These are phyloP conservation scores for Drosophila miranda DNA, from an alignment of 1,140 invertebrate genomes.

Conservation along the genomic window DNA sequence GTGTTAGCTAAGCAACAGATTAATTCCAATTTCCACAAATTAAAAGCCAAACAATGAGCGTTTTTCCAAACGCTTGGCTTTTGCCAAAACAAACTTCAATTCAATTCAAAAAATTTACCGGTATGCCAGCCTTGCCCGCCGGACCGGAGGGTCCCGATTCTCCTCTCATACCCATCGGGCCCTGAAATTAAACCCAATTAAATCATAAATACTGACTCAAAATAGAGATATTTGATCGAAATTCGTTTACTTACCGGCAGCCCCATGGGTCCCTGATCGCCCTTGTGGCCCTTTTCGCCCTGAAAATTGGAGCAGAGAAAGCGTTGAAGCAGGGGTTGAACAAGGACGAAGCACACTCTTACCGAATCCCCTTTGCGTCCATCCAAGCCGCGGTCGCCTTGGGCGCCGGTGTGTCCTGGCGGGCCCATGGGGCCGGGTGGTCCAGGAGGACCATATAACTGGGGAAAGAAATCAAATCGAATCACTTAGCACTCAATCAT, in stretches of 20 bases:
- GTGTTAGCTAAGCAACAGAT: slow-evolving; percentile 22
- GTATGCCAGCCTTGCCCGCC: slow-evolving; percentile 89
- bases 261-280: slow-evolving; percentile 96
- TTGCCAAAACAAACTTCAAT: neutral
- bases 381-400: slow-evolving; percentile 89
- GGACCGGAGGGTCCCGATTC: slow-evolving; percentile 89
- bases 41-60: slow-evolving; percentile 42
- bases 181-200: slow-evolving; percentile 83
- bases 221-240: neutral
- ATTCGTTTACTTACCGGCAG: slow-evolving; percentile 90
- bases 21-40: slow-evolving; percentile 40
- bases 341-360: slow-evolving; percentile 31
- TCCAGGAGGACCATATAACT: slow-evolving; percentile 80
- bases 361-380: slow-evolving; percentile 95
- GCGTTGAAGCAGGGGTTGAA: too few species aligned
- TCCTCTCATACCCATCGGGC: slow-evolving; percentile 94
- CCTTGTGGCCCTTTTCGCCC: slow-evolving; percentile 95
- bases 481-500: neutral
- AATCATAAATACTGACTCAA: slow-evolving; percentile 13
- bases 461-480: slow-evolving; percentile 7
- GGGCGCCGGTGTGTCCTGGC: slow-evolving; percentile 91
- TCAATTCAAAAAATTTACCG: slow-evolving; percentile 86
- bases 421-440: slow-evolving; percentile 86
- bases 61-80: slow-evolving; percentile 9
- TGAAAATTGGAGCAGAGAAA: slow-evolving; percentile 74